phyloP scores from a whole-genome alignment of 2,797 vertebrate genomes.

The Rhincodon typus region DNA sequence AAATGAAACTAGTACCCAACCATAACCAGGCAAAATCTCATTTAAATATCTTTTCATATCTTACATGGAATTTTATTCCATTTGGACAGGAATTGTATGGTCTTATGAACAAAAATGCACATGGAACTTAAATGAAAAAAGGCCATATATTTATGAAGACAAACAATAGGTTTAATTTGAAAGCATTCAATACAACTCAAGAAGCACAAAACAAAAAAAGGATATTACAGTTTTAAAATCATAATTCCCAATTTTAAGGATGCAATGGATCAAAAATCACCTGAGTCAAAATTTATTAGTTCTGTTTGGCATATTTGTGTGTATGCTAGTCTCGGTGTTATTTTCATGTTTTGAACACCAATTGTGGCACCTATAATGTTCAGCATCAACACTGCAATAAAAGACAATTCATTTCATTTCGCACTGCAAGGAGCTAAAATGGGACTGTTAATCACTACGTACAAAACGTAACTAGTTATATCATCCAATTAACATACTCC shows the following conservation, averaged over 20 bases:
- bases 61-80: not conserved
- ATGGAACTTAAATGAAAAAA: not conserved
- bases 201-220: not conserved
- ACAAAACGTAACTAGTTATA: not conserved
- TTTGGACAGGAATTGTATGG: not conserved
- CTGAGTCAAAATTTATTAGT: not conserved
- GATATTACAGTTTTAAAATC: not conserved
- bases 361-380: not conserved
- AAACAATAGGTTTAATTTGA: constrained; percentile 16
- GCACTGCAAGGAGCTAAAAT: constrained; percentile 23
- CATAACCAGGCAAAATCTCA: not conserved
- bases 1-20: not conserved
- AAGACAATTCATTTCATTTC: not conserved
- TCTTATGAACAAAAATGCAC: not conserved
- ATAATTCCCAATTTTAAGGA: not conserved
- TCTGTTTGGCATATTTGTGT: not conserved
- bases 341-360: not conserved
- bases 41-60: not conserved
- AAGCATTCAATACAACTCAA: not conserved
- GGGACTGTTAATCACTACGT: constrained; percentile 20
- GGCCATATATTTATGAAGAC: not conserved
- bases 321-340: not conserved
- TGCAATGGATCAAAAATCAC: not conserved
- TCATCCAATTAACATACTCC: not conserved
- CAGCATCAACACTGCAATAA: not conserved